Percentiles rank a stretch among this genome's conserved stretches.
These are phyloP conservation scores for Pampus argenteus DNA, from an alignment of 2,797 vertebrate species.

Conservation along the genomic window DNA sequence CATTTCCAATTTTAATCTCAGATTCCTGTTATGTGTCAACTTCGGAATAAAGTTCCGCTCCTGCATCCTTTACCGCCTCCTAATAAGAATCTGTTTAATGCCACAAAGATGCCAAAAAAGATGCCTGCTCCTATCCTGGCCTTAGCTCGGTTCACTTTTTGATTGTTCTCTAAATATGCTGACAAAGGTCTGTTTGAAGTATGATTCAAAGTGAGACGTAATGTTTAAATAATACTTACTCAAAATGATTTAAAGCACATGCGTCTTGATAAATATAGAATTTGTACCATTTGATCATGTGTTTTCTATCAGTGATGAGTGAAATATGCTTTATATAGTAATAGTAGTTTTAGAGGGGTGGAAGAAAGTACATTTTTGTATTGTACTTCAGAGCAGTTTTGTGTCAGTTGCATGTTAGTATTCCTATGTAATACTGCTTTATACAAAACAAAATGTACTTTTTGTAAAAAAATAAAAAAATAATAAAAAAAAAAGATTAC, in stretches of 20 bases:
- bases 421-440: neutral
- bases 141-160: slow-evolving; percentile 34
- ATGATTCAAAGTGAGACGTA: slow-evolving; percentile 17
- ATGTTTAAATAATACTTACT: slow-evolving; percentile 14
- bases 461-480: neutral
- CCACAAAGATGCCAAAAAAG: slow-evolving; percentile 46
- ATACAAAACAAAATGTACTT: neutral
- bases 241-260: slow-evolving; percentile 24
- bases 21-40: slow-evolving; percentile 78
- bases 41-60: slow-evolving; percentile 73
- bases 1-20: slow-evolving; percentile 83
- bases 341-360: slow-evolving; percentile 16
- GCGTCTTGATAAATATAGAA: slow-evolving; percentile 28
- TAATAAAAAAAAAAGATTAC: too few species aligned
- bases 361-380: neutral
- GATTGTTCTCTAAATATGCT: slow-evolving; percentile 14
- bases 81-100: slow-evolving; percentile 73
- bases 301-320: slow-evolving; percentile 20
- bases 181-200: slow-evolving; percentile 23
- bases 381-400: neutral
- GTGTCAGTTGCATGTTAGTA: neutral
- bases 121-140: neutral
- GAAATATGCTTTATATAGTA: slow-evolving; percentile 27
- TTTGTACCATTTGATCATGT: slow-evolving; percentile 22
- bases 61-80: slow-evolving; percentile 46